Evolutionary conservation across 2,888 invertebrate genomes (phyloP).

Genomic region (Pinctada fucata): DNA sequence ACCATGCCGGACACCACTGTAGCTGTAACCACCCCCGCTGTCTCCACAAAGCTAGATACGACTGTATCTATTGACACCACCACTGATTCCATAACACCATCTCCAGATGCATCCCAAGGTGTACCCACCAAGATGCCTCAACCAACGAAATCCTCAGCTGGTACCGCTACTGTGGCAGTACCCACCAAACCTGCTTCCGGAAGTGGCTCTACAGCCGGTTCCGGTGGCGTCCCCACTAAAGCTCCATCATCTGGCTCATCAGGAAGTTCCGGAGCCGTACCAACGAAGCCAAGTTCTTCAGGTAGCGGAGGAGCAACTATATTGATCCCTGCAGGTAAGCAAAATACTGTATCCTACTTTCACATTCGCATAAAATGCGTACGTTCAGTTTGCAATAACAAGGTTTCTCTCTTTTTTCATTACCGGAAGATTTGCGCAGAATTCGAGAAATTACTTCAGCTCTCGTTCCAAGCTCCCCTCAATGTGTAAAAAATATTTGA

Average conservation of each 20-base stretch:
- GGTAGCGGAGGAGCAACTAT: background rate
- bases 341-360: too few relatives aligned
- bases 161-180: background rate
- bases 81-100: background rate
- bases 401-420: too few relatives aligned
- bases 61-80: background rate
- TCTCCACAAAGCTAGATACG: background rate
- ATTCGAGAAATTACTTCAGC: too few relatives aligned
- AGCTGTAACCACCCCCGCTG: background rate
- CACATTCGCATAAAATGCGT: too few relatives aligned
- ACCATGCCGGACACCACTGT: background rate
- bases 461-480: too few relatives aligned
- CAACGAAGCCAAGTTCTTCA: background rate
- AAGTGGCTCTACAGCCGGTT: background rate
- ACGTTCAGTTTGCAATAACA: too few relatives aligned
- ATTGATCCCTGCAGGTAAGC: too few relatives aligned
- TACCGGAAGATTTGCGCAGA: too few relatives aligned
- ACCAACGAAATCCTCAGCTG: background rate
- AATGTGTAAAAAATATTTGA: too few relatives aligned
- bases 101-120: background rate
- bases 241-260: background rate
- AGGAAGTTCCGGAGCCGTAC: background rate
- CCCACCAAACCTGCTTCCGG: conserved; percentile 8
- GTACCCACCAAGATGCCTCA: background rate
- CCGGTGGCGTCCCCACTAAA: background rate